Percentiles rank a stretch among this genome's conserved stretches.
Conservation (phyloP, 2,113 vertebrate species). For the Axis porcinus region DNA sequence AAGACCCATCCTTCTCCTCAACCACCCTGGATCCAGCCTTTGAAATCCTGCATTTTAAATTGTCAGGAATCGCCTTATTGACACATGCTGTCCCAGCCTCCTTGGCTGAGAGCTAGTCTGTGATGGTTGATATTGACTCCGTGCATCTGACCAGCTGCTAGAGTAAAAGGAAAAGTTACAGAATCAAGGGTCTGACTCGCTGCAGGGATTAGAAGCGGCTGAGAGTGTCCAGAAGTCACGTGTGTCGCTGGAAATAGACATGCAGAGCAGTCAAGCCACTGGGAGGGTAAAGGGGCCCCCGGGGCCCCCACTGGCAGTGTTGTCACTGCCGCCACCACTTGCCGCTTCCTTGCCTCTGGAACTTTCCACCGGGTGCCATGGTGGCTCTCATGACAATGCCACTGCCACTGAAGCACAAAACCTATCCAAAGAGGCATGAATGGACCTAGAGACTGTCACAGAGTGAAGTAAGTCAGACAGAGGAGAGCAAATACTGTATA, state of each 20-base stretch:
- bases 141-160: fast-evolving
- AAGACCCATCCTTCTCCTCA: neutral
- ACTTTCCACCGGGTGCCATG: fast-evolving
- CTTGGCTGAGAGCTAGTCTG: neutral
- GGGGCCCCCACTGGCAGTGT: fast-evolving
- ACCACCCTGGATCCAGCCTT: neutral
- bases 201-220: fast-evolving
- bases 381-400: too few relatives aligned
- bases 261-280: fast-evolving
- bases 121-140: fast-evolving
- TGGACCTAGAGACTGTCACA: neutral
- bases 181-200: neutral
- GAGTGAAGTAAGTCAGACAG: neutral
- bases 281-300: neutral
- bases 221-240: neutral
- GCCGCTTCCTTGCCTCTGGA: fast-evolving
- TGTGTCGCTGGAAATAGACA: fast-evolving
- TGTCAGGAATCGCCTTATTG: neutral
- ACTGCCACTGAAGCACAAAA: neutral
- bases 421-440: neutral
- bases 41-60: neutral
- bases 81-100: neutral
- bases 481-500: neutral
- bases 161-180: neutral
- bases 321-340: neutral